phyloP scores from a whole-genome alignment of 2,113 vertebrate species.

The Meleagris gallopavo region DNA sequence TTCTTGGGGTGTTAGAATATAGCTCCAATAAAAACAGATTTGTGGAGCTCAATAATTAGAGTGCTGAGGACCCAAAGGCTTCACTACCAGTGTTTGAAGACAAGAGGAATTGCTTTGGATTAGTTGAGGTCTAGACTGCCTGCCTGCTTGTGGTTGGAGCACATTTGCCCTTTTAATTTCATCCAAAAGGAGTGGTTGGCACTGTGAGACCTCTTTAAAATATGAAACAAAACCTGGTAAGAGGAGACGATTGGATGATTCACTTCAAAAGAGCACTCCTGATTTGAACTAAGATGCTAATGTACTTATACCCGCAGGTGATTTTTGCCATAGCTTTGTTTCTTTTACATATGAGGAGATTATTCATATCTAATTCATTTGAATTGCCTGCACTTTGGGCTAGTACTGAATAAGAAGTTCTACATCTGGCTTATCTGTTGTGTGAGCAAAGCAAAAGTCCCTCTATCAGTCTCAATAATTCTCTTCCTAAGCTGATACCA shows the following conservation, averaged over 20 bases:
- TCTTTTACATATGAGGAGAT: background rate
- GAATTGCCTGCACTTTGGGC: conserved; percentile 18
- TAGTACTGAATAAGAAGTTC: conserved; percentile 9
- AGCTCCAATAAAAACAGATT: conserved; percentile 17
- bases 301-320: background rate
- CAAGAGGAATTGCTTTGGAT: conserved; percentile 35
- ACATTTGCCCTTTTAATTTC: conserved; percentile 51
- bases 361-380: conserved; percentile 3
- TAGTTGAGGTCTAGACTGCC: conserved; percentile 50
- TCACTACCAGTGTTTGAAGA: background rate
- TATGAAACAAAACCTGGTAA: conserved; percentile 20
- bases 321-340: conserved; percentile 15
- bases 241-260: conserved; percentile 32
- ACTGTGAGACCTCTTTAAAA: conserved; percentile 17
- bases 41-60: background rate
- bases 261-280: conserved; percentile 45
- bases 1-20: conserved; percentile 22
- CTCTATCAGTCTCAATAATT: background rate
- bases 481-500: background rate
- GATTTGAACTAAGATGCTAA: conserved; percentile 39
- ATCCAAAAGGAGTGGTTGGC: conserved; percentile 57
- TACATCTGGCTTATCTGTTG: background rate
- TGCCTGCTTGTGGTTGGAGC: conserved; percentile 56
- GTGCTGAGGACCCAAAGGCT: conserved; percentile 22
- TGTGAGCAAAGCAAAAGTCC: background rate